Conservation (phyloP, 2,888 invertebrate species). For the Nomada ferruginata region DNA sequence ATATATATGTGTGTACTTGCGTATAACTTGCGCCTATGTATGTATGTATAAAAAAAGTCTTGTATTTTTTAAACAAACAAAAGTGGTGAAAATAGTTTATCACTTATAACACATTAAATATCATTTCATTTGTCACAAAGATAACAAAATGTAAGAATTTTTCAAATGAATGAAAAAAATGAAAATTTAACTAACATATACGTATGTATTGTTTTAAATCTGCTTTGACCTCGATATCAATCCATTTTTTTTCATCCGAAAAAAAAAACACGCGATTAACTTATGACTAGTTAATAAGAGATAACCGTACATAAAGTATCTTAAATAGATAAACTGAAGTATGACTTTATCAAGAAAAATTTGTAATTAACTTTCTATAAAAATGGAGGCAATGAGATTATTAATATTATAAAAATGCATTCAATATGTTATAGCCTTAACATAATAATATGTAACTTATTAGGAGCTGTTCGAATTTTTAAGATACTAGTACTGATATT, state of each 20-base stretch:
- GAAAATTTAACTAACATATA: slow-evolving; percentile 46
- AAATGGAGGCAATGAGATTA: slow-evolving; percentile 58
- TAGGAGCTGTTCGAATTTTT: slow-evolving; percentile 60
- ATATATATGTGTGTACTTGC: slow-evolving; percentile 66
- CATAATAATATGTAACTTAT: slow-evolving; percentile 59
- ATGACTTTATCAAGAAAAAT: slow-evolving; percentile 47
- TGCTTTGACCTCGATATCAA: slow-evolving; percentile 51
- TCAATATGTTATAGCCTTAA: slow-evolving; percentile 60
- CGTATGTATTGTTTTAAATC: slow-evolving; percentile 43
- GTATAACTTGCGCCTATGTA: slow-evolving; percentile 69
- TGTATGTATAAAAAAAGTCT: slow-evolving; percentile 70
- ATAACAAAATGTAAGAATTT: slow-evolving; percentile 50
- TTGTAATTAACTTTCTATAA: slow-evolving; percentile 61
- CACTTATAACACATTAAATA: slow-evolving; percentile 56
- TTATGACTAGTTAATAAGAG: slow-evolving; percentile 51
- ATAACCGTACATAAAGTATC: slow-evolving; percentile 45
- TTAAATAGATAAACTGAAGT: slow-evolving; percentile 40
- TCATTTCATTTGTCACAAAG: slow-evolving; percentile 56
- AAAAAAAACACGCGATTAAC: slow-evolving; percentile 31
- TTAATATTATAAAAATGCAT: slow-evolving; percentile 53
- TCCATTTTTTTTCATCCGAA: slow-evolving; percentile 34
- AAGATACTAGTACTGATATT: slow-evolving; percentile 57
- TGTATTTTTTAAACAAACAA: slow-evolving; percentile 69
- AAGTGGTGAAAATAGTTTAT: slow-evolving; percentile 62
- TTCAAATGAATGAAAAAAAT: slow-evolving; percentile 36